Base-by-base conservation (phyloP, 2,113 vertebrate genomes). In the Salvelinus fontinalis region DNA sequence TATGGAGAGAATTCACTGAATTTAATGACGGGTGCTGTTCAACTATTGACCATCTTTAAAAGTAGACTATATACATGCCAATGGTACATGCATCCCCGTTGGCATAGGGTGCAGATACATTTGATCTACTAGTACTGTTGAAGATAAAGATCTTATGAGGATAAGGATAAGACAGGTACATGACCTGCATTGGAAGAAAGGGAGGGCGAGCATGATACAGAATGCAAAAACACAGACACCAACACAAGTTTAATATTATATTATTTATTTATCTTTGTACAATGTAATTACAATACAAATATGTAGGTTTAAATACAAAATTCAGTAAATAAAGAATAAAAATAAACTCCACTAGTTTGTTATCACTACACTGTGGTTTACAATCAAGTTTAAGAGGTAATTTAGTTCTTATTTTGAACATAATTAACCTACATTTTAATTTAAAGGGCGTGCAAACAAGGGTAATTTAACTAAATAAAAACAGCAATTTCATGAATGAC, bases 271-370 rank as follows among this genome's bases (percentile, higher is more conserved):
- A 79, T 86, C 81, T 94, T 94, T 94, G 88, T 94, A 94, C 93
- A 94, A 89, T 92, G 93, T 94, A 94, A 93, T 94, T 94, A 94
- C 91, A 94, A 94, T 94, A 94, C 93, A 94, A 94, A 94, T 94
- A 94, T 94, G 94, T 91, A 93, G 92, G 93, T 93, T 94, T 94
- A 92, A 93, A 94, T 94, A 94, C 92, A 94, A 94, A 93, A 91
- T 88, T 94, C 91, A 93, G 93, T 92, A 94, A 94, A 94, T 94
- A 94, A 94, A 94, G 92, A 93, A 93, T 93, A 94, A 92, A 94
- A 94, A 94, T 93, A 94, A 94, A 94, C 89, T 93, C 88, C 91
- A 93, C 91, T 91, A 90, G 89, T 90, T 92, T 86, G 87, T 90
- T 87, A 91, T 91, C 91, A 89, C 91, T 94, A 93, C 89, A 90